A percentile compares a stretch with the other conserved stretches of the same genome.
Conservation (phyloP, 2,113 vertebrate genomes). For the Lamprologus lemairii region DNA sequence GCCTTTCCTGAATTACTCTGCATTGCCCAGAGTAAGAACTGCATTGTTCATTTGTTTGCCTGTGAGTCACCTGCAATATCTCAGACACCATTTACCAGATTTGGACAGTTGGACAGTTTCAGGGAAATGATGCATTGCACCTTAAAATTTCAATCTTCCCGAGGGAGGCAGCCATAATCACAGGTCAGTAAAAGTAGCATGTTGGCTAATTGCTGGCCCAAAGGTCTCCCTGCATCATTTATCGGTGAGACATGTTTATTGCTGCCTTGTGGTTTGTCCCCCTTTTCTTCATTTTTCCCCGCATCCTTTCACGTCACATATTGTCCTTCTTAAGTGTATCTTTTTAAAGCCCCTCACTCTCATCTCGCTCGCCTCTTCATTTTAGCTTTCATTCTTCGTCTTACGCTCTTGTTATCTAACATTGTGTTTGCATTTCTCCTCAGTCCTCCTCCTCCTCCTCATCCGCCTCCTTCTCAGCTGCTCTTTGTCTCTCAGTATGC, state of each 20-base stretch:
- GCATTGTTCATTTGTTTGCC: conserved; percentile 12
- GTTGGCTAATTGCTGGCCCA: conserved; percentile 29
- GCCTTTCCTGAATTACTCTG: not conserved
- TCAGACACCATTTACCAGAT: not conserved
- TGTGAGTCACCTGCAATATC: conserved; percentile 28
- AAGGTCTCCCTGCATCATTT: conserved; percentile 30
- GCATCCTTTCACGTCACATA: conserved; percentile 25
- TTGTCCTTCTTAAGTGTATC: conserved; percentile 10
- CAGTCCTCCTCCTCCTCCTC: conserved; percentile 43
- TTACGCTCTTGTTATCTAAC: conserved; percentile 58
- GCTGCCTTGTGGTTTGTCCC: not conserved
- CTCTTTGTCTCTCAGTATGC: conserved; percentile 50
- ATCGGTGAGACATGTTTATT: conserved; percentile 3
- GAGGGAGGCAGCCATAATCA: conserved; percentile 13
- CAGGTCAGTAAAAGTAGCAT: conserved; percentile 20
- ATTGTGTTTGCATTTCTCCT: conserved; percentile 44
- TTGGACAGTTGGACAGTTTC: conserved; percentile 9
- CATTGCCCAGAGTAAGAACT: not conserved
- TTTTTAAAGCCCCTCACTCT: conserved; percentile 48
- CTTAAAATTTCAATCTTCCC: conserved; percentile 28
- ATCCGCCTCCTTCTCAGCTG: conserved; percentile 60
- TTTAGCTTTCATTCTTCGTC: conserved; percentile 49
- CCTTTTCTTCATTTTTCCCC: not conserved
- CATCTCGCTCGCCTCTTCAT: conserved; percentile 48
- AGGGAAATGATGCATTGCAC: conserved; percentile 31